These are phyloP conservation scores for Tachyglossus aculeatus DNA, from an alignment of 2,797 vertebrate genomes.

Conservation along the genomic window DNA sequence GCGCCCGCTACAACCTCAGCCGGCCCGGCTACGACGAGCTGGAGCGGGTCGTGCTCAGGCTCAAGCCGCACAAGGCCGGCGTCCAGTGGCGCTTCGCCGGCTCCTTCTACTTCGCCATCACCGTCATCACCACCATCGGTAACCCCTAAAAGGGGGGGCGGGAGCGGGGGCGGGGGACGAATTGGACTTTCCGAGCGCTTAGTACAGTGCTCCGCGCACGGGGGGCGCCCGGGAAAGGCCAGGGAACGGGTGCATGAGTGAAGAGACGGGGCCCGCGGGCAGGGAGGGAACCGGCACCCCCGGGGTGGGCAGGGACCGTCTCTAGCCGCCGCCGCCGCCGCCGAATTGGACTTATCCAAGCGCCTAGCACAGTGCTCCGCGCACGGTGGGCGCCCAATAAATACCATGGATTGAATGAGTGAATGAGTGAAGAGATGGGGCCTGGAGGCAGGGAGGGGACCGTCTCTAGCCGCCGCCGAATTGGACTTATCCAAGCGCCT, in stretches of 20 bases:
- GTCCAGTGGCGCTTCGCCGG: constrained; percentile 94
- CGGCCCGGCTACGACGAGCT: constrained; percentile 78
- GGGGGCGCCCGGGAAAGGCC: background rate
- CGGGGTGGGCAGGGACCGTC: background rate
- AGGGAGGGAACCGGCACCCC: background rate
- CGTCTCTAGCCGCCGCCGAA: too few relatives aligned
- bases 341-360: too few relatives aligned
- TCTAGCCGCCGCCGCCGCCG: too few relatives aligned
- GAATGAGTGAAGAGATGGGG: too few relatives aligned
- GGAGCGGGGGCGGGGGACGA: background rate
- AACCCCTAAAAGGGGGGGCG: constrained; percentile 41
- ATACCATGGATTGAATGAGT: too few relatives aligned
- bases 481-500: too few relatives aligned
- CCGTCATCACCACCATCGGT: constrained; percentile 97
- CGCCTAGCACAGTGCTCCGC: too few relatives aligned
- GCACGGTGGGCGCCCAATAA: too few relatives aligned
- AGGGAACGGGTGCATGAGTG: background rate
- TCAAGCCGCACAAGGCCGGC: constrained; percentile 93
- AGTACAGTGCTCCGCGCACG: too few relatives aligned
- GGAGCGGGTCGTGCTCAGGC: constrained; percentile 87
- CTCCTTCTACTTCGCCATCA: constrained; percentile 96
- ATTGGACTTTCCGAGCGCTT: too few relatives aligned
- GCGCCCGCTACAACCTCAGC: constrained; percentile 84
- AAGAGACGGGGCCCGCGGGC: background rate
- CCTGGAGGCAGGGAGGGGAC: too few relatives aligned